Evolutionary conservation across 2,113 vertebrate genomes (phyloP).

Genomic region (Sprattus sprattus): DNA sequence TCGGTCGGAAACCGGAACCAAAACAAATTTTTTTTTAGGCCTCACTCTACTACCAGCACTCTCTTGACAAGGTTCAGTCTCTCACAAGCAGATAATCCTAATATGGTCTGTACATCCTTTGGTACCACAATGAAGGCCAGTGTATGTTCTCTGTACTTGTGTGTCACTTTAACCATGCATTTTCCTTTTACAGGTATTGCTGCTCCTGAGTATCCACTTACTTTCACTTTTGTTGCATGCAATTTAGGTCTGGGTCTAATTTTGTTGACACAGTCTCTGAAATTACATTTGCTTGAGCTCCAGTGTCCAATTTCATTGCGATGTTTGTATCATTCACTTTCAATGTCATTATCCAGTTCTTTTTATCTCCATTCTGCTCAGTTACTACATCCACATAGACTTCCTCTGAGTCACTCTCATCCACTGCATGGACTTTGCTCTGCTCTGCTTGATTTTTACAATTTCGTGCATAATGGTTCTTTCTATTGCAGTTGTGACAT

Average conservation of each 20-base stretch:
- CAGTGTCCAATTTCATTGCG: constrained; percentile 26
- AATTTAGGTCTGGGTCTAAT: constrained; percentile 28
- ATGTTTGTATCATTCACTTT: constrained; percentile 16
- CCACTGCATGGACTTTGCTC: background rate
- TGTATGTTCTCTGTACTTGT: background rate
- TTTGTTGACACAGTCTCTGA: constrained; percentile 26
- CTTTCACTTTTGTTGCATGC: constrained; percentile 19
- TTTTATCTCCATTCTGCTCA: background rate
- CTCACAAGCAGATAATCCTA: background rate
- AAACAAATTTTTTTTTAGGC: no score
- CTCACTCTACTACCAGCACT: no score
- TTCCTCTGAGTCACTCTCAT: no score
- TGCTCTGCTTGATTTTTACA: background rate
- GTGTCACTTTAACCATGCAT: background rate
- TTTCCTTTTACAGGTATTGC: constrained; percentile 27
- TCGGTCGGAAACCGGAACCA: no score
- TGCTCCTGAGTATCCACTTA: constrained; percentile 16
- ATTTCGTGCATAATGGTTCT: background rate
- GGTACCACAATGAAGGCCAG: constrained; percentile 23
- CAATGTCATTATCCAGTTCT: background rate
- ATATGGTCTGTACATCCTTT: constrained; percentile 14
- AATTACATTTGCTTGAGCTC: constrained; percentile 29
- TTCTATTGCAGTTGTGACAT: no score
- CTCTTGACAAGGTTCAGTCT: no score
- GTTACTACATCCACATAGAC: background rate